Evolutionary conservation across 2,113 vertebrate genomes (phyloP).

Genomic region (Cairina moschata): DNA sequence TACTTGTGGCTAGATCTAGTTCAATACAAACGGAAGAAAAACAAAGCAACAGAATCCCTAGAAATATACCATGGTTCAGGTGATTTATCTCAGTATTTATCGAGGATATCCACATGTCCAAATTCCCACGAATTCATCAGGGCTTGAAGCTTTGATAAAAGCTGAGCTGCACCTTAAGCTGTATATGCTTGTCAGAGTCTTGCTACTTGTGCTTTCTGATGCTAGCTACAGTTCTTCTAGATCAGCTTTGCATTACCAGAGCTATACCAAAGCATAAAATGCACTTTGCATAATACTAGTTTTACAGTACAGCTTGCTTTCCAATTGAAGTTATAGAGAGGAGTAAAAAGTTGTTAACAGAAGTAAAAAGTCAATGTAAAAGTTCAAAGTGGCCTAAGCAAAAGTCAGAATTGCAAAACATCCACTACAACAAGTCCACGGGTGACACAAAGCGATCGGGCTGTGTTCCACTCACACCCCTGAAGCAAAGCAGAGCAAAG

Average conservation of each 20-base stretch:
- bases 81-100: not conserved
- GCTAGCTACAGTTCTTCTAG: not conserved
- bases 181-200: not conserved
- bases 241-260: not conserved
- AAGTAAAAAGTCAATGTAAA: not conserved
- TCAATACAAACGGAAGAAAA: not conserved
- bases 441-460: rapidly evolving
- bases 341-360: not conserved
- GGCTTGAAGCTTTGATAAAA: not conserved
- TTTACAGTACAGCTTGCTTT: not conserved
- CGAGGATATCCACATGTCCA: not conserved
- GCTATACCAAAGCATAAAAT: not conserved
- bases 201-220: not conserved
- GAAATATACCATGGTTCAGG: not conserved
- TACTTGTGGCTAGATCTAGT: not conserved
- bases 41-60: not conserved
- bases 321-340: not conserved
- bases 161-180: not conserved
- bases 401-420: not conserved
- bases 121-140: not conserved
- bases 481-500: not conserved
- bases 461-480: not conserved
- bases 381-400: not conserved
- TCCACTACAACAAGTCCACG: not conserved
- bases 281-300: not conserved